A percentile compares a stretch with the other conserved stretches of the same genome.
Conservation (phyloP, 1,140 invertebrate genomes). For the Nylanderia fulva region DNA sequence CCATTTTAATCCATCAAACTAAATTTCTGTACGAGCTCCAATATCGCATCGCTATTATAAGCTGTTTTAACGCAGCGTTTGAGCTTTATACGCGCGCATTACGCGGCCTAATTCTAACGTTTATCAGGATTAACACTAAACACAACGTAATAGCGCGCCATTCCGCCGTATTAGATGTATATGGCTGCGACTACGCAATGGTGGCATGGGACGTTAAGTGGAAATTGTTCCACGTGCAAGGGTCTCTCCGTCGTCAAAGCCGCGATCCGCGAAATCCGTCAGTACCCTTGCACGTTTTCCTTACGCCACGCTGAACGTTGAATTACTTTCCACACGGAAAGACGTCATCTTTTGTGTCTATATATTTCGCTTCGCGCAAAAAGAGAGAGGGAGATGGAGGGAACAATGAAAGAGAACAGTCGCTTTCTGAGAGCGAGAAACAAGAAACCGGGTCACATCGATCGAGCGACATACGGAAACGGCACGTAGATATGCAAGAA, state of each 20-base stretch:
- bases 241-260: conserved; percentile 14
- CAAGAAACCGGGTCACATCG: conserved; percentile 52
- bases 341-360: not conserved
- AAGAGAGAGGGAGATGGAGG: not conserved
- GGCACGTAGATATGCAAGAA: conserved; percentile 43
- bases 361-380: not conserved
- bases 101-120: conserved; percentile 43
- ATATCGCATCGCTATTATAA: not conserved
- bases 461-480: conserved; percentile 56
- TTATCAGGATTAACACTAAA: conserved; percentile 48
- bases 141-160: conserved; percentile 26
- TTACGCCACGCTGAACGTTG: conserved; percentile 24
- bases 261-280: conserved; percentile 25
- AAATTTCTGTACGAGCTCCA: conserved; percentile 1
- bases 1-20: conserved; percentile 3
- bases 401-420: not conserved
- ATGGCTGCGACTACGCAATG: not conserved
- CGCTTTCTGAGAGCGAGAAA: conserved; percentile 15
- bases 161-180: conserved; percentile 31
- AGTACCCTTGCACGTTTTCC: conserved; percentile 8
- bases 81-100: conserved; percentile 4
- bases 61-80: conserved; percentile 37
- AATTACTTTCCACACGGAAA: conserved; percentile 29
- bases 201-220: conserved; percentile 5
- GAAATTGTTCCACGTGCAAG: conserved; percentile 39